Percentiles rank a stretch among this genome's conserved stretches.
Conservation (phyloP, 2,888 invertebrate species). For the Ormyrus nitidulus region DNA sequence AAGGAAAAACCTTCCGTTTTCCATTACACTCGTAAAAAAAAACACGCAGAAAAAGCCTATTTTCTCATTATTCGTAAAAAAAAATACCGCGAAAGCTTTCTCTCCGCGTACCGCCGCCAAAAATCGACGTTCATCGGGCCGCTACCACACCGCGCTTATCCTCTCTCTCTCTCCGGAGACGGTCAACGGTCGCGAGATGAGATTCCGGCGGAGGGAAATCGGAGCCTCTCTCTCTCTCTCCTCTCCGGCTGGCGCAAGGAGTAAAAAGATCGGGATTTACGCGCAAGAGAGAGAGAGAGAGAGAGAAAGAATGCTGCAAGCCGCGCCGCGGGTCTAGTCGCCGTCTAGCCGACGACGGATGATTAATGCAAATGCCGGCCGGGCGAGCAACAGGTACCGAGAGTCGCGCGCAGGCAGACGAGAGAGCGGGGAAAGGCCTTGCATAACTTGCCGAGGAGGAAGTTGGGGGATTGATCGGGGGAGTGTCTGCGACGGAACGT, state of each 20-base stretch:
- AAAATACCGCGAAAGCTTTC: no score
- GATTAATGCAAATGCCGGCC: constrained; percentile 65
- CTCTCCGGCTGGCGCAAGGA: constrained; percentile 1
- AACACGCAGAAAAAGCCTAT: no score
- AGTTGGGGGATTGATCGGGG: not conserved
- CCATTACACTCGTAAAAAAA: no score
- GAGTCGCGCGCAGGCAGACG: not conserved
- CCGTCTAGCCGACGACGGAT: constrained; percentile 68
- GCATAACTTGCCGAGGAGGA: constrained; percentile 36
- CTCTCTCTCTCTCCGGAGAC: constrained; percentile 6
- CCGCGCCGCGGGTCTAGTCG: constrained; percentile 65
- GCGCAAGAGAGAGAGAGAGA: constrained; percentile 26
- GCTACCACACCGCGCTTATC: no score
- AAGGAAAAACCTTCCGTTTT: constrained; percentile 2
- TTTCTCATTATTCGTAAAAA: no score
- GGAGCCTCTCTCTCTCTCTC: constrained; percentile 17
- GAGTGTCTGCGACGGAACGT: no score
- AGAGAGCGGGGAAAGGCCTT: not conserved
- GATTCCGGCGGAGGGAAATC: constrained; percentile 54
- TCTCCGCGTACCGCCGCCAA: no score
- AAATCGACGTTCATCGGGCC: no score
- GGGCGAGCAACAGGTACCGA: constrained; percentile 50
- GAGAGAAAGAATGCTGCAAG: constrained; percentile 26
- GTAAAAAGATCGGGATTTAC: constrained; percentile 53
- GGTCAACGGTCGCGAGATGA: constrained; percentile 50